These are phyloP conservation scores for Bruchidius siliquastri DNA, from an alignment of 2,888 invertebrate genomes.

Conservation along the genomic window DNA sequence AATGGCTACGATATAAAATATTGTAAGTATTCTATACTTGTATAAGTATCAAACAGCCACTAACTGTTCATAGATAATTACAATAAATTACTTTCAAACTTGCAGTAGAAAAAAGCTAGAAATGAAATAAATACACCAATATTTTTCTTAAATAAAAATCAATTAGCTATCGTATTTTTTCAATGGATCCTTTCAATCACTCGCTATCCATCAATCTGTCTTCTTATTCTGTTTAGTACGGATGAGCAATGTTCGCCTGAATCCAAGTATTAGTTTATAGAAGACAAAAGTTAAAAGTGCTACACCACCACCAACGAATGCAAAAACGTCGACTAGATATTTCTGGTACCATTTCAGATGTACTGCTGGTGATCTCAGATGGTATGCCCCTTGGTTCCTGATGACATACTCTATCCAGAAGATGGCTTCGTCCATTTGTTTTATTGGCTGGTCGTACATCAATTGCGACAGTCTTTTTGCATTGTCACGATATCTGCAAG, in stretches of 20 bases:
- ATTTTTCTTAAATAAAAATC: too few relatives aligned
- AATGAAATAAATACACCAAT: too few relatives aligned
- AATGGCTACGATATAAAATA: too few relatives aligned
- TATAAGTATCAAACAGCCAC: too few relatives aligned
- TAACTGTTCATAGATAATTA: too few relatives aligned
- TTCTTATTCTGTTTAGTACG: neutral
- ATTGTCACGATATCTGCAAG: constrained; percentile 23
- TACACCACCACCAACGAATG: constrained; percentile 14
- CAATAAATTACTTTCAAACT: too few relatives aligned
- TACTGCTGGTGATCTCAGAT: constrained; percentile 26
- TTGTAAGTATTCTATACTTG: too few relatives aligned
- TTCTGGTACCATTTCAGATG: constrained; percentile 29
- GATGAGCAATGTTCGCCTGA: neutral
- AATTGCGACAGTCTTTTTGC: constrained; percentile 24
- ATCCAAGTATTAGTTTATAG: constrained; percentile 12
- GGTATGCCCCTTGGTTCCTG: constrained; percentile 30
- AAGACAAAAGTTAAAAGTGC: neutral
- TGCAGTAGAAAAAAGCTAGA: too few relatives aligned
- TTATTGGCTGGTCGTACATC: constrained; percentile 29
- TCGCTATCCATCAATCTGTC: neutral
- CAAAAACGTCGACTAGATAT: constrained; percentile 27
- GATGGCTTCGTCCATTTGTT: constrained; percentile 29
- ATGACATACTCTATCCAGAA: constrained; percentile 34
- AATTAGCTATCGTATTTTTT: too few relatives aligned
- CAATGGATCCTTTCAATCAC: neutral